These are phyloP conservation scores for Caenorhabditis latens DNA, from an alignment of 1,140 invertebrate genomes.

Conservation along the genomic window DNA sequence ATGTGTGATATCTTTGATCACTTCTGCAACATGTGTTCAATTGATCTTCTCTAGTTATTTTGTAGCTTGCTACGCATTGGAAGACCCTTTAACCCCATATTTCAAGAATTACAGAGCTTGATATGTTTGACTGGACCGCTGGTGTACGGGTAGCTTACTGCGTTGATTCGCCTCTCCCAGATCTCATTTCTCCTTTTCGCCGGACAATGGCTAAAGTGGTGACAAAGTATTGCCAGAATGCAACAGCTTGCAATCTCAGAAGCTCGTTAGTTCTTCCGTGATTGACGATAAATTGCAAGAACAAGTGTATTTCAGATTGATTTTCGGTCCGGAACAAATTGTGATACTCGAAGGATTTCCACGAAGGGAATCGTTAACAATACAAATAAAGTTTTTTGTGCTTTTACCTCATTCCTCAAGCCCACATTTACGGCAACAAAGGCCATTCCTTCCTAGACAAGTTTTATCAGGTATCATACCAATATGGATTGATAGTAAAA, in stretches of 20 bases:
- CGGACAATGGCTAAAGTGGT: conserved; percentile 63
- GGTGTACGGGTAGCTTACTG: conserved; percentile 63
- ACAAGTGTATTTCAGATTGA: conserved; percentile 38
- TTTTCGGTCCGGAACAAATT: conserved; percentile 62
- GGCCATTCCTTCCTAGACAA: conserved; percentile 58
- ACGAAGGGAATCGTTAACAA: conserved; percentile 58
- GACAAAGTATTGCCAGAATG: conserved; percentile 65
- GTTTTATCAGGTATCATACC: conserved; percentile 56
- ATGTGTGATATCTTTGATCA: background rate
- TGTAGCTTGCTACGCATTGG: background rate
- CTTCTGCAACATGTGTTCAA: background rate
- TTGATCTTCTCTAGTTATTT: background rate
- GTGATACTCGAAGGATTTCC: conserved; percentile 66
- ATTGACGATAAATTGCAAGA: background rate
- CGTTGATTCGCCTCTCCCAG: conserved; percentile 61
- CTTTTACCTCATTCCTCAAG: conserved; percentile 60
- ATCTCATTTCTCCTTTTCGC: conserved; percentile 64
- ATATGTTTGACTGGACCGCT: conserved; percentile 63
- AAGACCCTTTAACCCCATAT: background rate
- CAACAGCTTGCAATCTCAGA: conserved; percentile 64
- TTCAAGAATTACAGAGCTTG: conserved; percentile 38
- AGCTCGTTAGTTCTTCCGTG: conserved; percentile 57
- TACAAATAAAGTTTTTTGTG: conserved; percentile 64
- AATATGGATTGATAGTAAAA: background rate
- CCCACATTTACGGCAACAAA: conserved; percentile 61